Evolutionary conservation across 2,797 vertebrate species (phyloP).

Genomic region (Semotilus atromaculatus): DNA sequence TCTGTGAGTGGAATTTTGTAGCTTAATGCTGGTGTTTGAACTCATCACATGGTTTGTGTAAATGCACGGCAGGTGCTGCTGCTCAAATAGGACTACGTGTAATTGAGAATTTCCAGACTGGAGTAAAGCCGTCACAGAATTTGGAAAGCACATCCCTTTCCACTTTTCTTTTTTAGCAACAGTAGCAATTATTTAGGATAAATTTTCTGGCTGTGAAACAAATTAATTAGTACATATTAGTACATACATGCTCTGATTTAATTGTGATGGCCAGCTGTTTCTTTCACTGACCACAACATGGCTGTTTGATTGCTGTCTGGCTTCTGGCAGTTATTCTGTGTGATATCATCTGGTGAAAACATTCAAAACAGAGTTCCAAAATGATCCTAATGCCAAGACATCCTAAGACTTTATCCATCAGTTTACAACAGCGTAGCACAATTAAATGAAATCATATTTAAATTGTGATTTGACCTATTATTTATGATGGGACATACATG

Average conservation of each 20-base stretch:
- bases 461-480: neutral
- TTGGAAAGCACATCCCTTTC: conserved; percentile 17
- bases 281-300: neutral
- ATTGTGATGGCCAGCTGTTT: neutral
- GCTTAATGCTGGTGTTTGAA: conserved; percentile 22
- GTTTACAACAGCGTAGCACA: neutral
- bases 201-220: conserved; percentile 7
- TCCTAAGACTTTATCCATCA: neutral
- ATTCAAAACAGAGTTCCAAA: neutral
- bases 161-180: neutral
- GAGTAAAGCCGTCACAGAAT: neutral
- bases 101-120: conserved; percentile 69
- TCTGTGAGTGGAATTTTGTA: conserved; percentile 21
- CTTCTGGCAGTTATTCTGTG: neutral
- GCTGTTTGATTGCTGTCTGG: neutral
- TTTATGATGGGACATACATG: neutral
- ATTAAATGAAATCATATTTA: no score
- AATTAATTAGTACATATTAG: neutral
- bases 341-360: conserved; percentile 14
- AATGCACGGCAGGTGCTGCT: conserved; percentile 68
- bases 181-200: conserved; percentile 21
- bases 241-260: conserved; percentile 10
- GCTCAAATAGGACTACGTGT: conserved; percentile 49
- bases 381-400: neutral
- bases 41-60: conserved; percentile 52